Evolutionary conservation across 2,888 invertebrate species (phyloP).

Genomic region (Deilephila porcellus): DNA sequence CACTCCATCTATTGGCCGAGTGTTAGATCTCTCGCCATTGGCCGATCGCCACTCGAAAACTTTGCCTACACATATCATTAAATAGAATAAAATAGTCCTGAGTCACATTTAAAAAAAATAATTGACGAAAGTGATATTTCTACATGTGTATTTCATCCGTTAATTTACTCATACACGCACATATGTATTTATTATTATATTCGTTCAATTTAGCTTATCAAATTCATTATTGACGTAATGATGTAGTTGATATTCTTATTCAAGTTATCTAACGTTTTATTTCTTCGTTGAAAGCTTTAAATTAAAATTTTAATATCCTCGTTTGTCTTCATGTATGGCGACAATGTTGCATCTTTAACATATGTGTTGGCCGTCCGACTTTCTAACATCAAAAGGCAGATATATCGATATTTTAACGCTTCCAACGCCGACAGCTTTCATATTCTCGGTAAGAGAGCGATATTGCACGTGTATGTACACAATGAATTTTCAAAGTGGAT

Average conservation of each 20-base stretch:
- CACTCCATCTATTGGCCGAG: no score
- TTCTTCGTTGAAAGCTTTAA: background rate
- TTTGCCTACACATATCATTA: no score
- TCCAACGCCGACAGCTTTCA: constrained; percentile 35
- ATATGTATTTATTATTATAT: no score
- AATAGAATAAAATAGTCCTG: no score
- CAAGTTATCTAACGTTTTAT: background rate
- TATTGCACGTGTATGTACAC: constrained; percentile 8
- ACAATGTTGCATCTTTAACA: background rate
- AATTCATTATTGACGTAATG: no score
- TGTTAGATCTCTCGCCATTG: no score
- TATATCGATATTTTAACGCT: constrained; percentile 29
- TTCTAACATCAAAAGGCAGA: constrained; percentile 27
- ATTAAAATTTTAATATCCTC: background rate
- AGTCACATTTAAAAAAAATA: no score
- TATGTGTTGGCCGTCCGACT: constrained; percentile 15
- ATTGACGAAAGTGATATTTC: no score
- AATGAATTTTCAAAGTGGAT: background rate
- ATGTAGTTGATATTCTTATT: background rate
- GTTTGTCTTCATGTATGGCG: background rate
- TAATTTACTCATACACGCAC: no score
- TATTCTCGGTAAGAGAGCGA: constrained; percentile 25
- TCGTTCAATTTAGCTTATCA: no score
- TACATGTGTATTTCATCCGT: no score
- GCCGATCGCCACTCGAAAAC: no score